Evolutionary conservation across 2,797 vertebrate genomes (phyloP), one percentile per base, ranked within the genome.

Genomic region (Pagetopsis macropterus): DNA sequence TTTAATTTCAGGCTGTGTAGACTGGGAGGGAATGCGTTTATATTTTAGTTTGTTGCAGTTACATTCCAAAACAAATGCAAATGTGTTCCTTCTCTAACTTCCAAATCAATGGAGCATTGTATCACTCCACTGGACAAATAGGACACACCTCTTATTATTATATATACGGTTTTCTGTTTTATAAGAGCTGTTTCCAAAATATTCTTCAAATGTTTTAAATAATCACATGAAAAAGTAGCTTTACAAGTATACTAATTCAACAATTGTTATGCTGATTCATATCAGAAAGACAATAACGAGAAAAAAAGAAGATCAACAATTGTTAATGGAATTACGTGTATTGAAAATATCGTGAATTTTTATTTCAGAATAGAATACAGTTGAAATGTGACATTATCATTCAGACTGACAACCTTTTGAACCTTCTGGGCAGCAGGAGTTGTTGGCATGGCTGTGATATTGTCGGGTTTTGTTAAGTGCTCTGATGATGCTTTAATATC

Each of bases 341-440:
- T 86, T 93, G 89, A 94, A 94, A 93, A 94, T 91, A 93, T 88
- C 88, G 84, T 89, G 84, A 88, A 87, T 79, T 92, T 66, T 92
- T 90, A 92, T 92, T 93, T 89, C 82, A 90, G 88, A 93, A 88
- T 81, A 89, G 87, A 88, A 87, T 82, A 91, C 81, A 92, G 75
- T 89, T 89, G 61, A 84, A 52, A 85, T 82, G 84, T 84, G 75
- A 91, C 76, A 66, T 78, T 68, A 73, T 88, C 81, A 73, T 88
- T 88, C 76, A 80, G 72, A 86, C 80, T 65, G 77, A 86, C 78
- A 84, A 74, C 59, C 58, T 62, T 80, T 75, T 45, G 7, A 76
- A 78, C 73, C 71, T 54, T 67, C 58, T 73, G 78, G 78, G 59
- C 74, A 76, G 82, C 59, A 16, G 81, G 70, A 80, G 58, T 48